Evolutionary conservation across 2,888 invertebrate genomes (phyloP).

Genomic region (Amblyjoppa proteus): DNA sequence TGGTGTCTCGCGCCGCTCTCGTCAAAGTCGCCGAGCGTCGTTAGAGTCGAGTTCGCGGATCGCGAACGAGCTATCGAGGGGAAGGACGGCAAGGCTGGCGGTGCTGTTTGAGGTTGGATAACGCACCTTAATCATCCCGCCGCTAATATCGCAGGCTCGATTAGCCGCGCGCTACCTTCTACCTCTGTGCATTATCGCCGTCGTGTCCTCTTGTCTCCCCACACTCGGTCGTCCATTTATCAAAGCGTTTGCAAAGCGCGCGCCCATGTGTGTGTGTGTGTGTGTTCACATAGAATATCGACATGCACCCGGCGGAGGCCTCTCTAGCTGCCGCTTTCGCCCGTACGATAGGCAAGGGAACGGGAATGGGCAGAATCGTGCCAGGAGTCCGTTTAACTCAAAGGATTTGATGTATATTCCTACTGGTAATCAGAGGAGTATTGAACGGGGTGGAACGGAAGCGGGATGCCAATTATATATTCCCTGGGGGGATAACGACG

Average conservation of each 20-base stretch:
- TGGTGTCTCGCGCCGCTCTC: not conserved
- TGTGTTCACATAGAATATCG: slow-evolving; percentile 16
- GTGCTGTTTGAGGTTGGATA: slow-evolving; percentile 75
- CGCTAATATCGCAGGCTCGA: slow-evolving; percentile 74
- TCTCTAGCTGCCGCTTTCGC: not conserved
- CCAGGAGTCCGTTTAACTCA: not conserved
- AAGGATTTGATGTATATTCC: not conserved
- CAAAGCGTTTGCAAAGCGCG: slow-evolving; percentile 60
- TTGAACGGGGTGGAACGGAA: not conserved
- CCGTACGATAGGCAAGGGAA: not conserved
- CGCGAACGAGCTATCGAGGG: slow-evolving; percentile 13
- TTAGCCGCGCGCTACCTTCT: slow-evolving; percentile 67
- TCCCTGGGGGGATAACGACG: not conserved
- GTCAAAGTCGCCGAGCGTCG: not conserved
- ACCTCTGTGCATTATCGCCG: slow-evolving; percentile 39
- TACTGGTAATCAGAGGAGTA: not conserved
- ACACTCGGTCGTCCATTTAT: slow-evolving; percentile 71
- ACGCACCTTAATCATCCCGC: slow-evolving; percentile 73
- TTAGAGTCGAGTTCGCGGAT: slow-evolving; percentile 39
- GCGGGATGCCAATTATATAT: slow-evolving; percentile 7
- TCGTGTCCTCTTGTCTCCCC: slow-evolving; percentile 48
- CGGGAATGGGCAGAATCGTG: not conserved
- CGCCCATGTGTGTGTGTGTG: slow-evolving; percentile 28
- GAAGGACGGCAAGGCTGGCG: slow-evolving; percentile 65
- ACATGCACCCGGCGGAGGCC: slow-evolving; percentile 1